Evolutionary conservation across 2,888 invertebrate genomes (phyloP).

Genomic region (Tholera decimalis): DNA sequence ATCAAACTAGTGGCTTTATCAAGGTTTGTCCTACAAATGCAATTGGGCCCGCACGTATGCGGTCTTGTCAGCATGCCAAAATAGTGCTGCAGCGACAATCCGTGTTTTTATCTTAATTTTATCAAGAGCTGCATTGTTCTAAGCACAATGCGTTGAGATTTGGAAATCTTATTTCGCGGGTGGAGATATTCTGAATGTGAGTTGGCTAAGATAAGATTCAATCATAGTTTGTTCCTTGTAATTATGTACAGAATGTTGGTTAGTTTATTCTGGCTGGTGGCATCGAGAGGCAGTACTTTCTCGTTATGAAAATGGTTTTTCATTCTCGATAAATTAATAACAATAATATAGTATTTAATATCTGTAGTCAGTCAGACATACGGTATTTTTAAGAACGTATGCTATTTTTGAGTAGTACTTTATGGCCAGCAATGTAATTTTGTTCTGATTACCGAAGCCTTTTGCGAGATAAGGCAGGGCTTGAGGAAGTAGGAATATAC

Average conservation of each 20-base stretch:
- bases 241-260: background rate
- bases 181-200: constrained; percentile 1
- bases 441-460: too few relatives aligned
- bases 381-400: too few relatives aligned
- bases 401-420: too few relatives aligned
- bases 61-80: constrained; percentile 56
- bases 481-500: too few relatives aligned
- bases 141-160: constrained; percentile 24
- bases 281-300: too few relatives aligned
- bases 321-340: too few relatives aligned
- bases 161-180: constrained; percentile 29
- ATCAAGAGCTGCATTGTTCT: constrained; percentile 52
- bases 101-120: constrained; percentile 43
- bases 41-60: constrained; percentile 35
- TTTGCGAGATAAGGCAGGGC: too few relatives aligned
- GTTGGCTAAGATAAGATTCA: constrained; percentile 6
- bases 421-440: too few relatives aligned
- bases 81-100: constrained; percentile 48
- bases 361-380: too few relatives aligned
- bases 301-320: too few relatives aligned
- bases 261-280: background rate
- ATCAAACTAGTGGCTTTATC: constrained; percentile 49
- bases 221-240: background rate
- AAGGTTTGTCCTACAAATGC: constrained; percentile 46
- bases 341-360: too few relatives aligned